Base-by-base conservation (phyloP, 2,888 invertebrate species). In the Spialia ferax region DNA sequence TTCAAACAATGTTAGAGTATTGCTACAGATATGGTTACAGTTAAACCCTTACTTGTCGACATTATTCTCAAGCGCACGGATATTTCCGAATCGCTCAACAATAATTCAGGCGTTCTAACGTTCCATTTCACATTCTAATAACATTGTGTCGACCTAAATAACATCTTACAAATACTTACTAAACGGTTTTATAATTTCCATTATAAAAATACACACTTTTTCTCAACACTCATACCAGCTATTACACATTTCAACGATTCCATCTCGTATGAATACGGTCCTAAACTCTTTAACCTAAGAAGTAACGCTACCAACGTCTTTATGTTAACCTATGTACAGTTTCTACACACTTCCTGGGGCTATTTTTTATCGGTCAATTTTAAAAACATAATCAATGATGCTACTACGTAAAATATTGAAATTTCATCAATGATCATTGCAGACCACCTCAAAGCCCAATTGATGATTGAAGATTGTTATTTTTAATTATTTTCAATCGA, bases 121-220 rank as follows among this genome's bases (percentile, higher is more conserved):
- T 61, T 70, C 75, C 75, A 75, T 74, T 77, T 76, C 73, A 72
- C 77, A 69, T 73, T 69, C 77, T 79, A 84, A 82, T 80, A 86
- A 86, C 79, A 81, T 74, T 77, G 72, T 75, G 75, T 82, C 83
- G 78, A 77, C 79, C 85, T 87, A 88, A 85, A 84, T 87, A 91
- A 92, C 90, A 86, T 83, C 81, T 87, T 90, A 90, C 84, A 85
- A 85, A 84, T 84, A 85, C 79, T 76, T 78, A 78, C 78, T 81
- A 73, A 79, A 79, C 83, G 80, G 86, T 82, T 77, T 87, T 76
- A 81, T 84, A 83, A 83, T 85, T 86, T 81, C 77, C 82, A 82
- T 89, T 90, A 89, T 83, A 93, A 89, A 93, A 92, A 93, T 90
- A 93, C 91, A 90, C 87, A 83, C 81, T 82, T 82, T 89, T 81